Evolutionary conservation across 1,140 invertebrate species (phyloP).

Genomic region (Babylonia areolata): DNA sequence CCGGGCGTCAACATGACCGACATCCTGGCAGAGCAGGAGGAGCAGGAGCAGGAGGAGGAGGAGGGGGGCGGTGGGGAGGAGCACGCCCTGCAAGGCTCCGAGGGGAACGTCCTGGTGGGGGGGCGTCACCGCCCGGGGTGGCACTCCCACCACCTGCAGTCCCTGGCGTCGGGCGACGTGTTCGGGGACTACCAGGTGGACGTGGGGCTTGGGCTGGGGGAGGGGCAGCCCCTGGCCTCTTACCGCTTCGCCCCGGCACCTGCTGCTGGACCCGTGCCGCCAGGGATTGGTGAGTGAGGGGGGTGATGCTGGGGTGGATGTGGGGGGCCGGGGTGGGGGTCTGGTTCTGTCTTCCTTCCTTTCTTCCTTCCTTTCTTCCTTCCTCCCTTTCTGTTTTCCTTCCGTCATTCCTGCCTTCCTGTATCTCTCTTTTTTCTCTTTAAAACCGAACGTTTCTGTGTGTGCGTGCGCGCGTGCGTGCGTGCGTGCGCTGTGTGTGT

Average conservation of each 20-base stretch:
- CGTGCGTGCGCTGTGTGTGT: no score
- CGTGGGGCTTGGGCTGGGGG: no score
- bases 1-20: conserved; percentile 39
- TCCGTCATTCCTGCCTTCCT: no score
- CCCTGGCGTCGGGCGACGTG: conserved; percentile 2
- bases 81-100: neutral
- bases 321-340: no score
- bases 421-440: no score
- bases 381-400: no score
- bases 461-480: no score
- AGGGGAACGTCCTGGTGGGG: neutral
- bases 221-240: neutral
- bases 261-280: neutral
- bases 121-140: neutral
- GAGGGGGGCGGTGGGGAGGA: conserved; percentile 23
- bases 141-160: neutral
- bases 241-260: neutral
- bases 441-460: no score
- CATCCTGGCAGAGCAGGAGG: conserved; percentile 24
- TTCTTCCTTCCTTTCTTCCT: no score
- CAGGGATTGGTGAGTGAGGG: no score
- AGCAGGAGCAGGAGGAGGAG: conserved; percentile 4
- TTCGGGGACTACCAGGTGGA: conserved; percentile 20
- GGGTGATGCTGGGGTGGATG: no score
- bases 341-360: no score